phyloP scores from a whole-genome alignment of 2,888 invertebrate species.

The Troglohyphantes excavatus region DNA sequence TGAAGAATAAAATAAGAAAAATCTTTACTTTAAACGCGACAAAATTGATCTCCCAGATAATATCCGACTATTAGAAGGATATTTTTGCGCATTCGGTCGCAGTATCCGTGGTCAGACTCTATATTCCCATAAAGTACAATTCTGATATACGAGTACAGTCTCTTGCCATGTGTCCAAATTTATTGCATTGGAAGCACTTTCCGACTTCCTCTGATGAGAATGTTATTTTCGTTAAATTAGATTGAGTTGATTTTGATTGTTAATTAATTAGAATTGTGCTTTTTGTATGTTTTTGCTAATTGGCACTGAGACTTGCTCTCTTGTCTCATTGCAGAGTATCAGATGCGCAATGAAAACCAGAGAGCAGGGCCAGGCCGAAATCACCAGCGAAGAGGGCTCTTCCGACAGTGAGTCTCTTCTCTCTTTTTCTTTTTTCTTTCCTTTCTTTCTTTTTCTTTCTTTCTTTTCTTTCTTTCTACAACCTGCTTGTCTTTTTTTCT shows the following conservation, averaged over 20 bases:
- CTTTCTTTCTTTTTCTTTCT: slow-evolving; percentile 22
- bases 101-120: slow-evolving; percentile 5
- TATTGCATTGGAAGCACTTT: slow-evolving; percentile 34
- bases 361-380: slow-evolving; percentile 84
- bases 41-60: too few relatives aligned
- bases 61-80: not conserved
- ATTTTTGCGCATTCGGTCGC: not conserved
- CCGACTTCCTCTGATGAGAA: slow-evolving; percentile 39
- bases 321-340: slow-evolving; percentile 89
- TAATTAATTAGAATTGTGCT: slow-evolving; percentile 69
- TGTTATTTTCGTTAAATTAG: slow-evolving; percentile 5
- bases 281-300: slow-evolving; percentile 69
- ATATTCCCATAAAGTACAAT: slow-evolving; percentile 62
- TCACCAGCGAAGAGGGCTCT: slow-evolving; percentile 77
- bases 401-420: slow-evolving; percentile 78
- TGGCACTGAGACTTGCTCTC: slow-evolving; percentile 80
- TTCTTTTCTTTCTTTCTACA: slow-evolving; percentile 31
- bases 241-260: slow-evolving; percentile 4
- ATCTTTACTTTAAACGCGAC: too few relatives aligned
- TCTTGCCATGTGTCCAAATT: slow-evolving; percentile 41
- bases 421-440: slow-evolving; percentile 22
- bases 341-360: slow-evolving; percentile 89
- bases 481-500: slow-evolving; percentile 14
- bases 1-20: too few relatives aligned
- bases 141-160: slow-evolving; percentile 27